Evolutionary conservation across 2,888 invertebrate genomes (phyloP).

Genomic region (Aspidiotus rigidus): DNA sequence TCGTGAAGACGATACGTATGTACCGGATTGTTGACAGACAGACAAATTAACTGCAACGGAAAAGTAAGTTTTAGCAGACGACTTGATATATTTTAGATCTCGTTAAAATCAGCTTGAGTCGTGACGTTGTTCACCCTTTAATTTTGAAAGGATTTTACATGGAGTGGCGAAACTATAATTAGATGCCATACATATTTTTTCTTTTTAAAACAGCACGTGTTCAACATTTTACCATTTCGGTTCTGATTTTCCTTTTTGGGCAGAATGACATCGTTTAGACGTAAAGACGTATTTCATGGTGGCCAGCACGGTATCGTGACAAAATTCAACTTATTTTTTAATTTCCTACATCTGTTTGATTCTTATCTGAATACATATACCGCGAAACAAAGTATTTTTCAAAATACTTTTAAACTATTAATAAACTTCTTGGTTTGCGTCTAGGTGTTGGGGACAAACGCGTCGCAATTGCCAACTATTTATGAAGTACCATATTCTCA

Average conservation of each 20-base stretch:
- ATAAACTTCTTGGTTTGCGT: too few relatives aligned
- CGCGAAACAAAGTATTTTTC: too few relatives aligned
- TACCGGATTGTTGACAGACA: conserved; percentile 25
- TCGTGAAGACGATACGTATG: not conserved
- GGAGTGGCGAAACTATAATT: conserved; percentile 16
- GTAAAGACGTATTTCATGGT: too few relatives aligned
- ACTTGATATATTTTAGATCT: conserved; percentile 28
- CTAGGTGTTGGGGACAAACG: too few relatives aligned
- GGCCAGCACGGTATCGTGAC: too few relatives aligned
- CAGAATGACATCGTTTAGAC: not conserved
- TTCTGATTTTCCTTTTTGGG: not conserved
- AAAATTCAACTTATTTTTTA: too few relatives aligned
- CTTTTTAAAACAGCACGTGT: not conserved
- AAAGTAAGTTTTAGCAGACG: conserved; percentile 31
- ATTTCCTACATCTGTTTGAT: too few relatives aligned
- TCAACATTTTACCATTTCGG: not conserved
- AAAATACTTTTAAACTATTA: too few relatives aligned
- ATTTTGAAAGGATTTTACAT: conserved; percentile 15
- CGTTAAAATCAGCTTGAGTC: conserved; percentile 23
- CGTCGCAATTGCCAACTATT: too few relatives aligned
- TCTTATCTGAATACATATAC: too few relatives aligned
- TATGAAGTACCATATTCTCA: too few relatives aligned
- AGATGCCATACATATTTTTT: conserved; percentile 9
- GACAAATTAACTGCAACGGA: conserved; percentile 32
- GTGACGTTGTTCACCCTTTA: conserved; percentile 22